Percentiles rank a stretch among this genome's conserved stretches.
phyloP scores from a whole-genome alignment of 2,888 invertebrate species.

The Drosophila ustulata region DNA sequence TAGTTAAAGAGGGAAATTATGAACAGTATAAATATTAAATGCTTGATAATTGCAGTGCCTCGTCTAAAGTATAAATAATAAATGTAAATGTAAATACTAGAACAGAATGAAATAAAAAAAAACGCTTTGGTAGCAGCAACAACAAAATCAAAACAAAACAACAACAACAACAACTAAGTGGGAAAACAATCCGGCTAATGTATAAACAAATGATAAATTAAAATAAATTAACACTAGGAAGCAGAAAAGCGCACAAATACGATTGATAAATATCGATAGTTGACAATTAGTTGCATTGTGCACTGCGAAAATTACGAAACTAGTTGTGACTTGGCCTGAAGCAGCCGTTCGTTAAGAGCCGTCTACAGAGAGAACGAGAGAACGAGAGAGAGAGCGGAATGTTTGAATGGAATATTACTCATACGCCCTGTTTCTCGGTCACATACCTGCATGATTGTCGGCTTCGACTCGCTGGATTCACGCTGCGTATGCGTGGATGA shows the following conservation, averaged over 20 bases:
- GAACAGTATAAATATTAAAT: conserved; percentile 9
- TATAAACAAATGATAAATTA: conserved; percentile 27
- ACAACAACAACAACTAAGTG: conserved; percentile 14
- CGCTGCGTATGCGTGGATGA: conserved; percentile 86
- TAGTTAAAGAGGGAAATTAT: conserved; percentile 24
- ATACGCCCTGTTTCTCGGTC: conserved; percentile 29
- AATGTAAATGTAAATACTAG: conserved; percentile 18
- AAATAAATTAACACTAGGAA: conserved; percentile 57
- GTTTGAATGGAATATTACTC: conserved; percentile 24
- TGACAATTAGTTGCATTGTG: conserved; percentile 47
- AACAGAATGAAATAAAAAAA: conserved; percentile 19
- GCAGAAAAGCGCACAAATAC: conserved; percentile 26
- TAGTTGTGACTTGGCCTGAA: conserved; percentile 53
- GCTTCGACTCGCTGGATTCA: conserved; percentile 86
- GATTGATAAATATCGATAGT: conserved; percentile 42
- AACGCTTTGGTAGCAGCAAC: conserved; percentile 53
- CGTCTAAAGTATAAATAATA: conserved; percentile 7
- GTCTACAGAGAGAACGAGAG: conserved; percentile 70
- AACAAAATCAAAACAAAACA: conserved; percentile 15
- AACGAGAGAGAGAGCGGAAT: conserved; percentile 5
- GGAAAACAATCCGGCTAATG: conserved; percentile 13
- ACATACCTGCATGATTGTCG: conserved; percentile 85
- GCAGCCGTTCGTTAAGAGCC: conserved; percentile 80
- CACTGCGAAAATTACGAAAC: conserved; percentile 56
- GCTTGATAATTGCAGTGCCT: conserved; percentile 6